Evolutionary conservation across 2,797 vertebrate genomes (phyloP).

Genomic region (Urosaurus nigricauda): DNA sequence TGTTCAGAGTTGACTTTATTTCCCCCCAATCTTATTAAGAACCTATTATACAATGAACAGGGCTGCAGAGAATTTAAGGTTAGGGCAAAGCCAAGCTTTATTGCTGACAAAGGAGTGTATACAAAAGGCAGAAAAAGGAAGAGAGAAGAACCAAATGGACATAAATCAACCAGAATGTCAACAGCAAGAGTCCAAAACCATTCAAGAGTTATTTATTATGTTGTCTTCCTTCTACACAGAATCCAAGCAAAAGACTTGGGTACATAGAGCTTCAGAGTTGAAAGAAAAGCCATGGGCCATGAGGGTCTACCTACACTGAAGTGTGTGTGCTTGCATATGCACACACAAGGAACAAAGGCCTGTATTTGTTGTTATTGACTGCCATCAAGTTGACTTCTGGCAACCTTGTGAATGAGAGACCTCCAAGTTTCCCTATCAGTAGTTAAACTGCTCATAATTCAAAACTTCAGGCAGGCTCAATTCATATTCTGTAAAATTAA

Average conservation of each 20-base stretch:
- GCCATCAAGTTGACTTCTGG: too few species aligned
- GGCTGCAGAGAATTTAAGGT: conserved; percentile 62
- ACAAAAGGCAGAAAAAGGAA: not conserved
- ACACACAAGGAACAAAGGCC: not conserved
- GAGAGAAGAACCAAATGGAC: conserved; percentile 29
- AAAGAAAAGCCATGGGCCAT: not conserved
- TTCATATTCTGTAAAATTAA: too few species aligned
- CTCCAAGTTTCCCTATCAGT: too few species aligned
- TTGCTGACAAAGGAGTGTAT: conserved; percentile 53
- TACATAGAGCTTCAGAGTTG: not conserved
- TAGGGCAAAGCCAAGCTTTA: conserved; percentile 67
- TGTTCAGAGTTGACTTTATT: conserved; percentile 68
- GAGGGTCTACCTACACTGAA: not conserved
- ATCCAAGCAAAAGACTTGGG: not conserved
- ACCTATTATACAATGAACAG: conserved; percentile 71
- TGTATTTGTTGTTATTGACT: not conserved
- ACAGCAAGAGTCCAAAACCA: conserved; percentile 44
- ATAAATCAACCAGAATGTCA: conserved; percentile 70
- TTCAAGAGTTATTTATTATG: conserved; percentile 24
- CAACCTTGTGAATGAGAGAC: too few species aligned
- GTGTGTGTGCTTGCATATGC: not conserved
- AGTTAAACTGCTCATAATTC: too few species aligned
- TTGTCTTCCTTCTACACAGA: conserved; percentile 27
- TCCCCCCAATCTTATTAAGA: conserved; percentile 74
- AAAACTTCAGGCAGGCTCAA: too few species aligned